Evolutionary conservation across 1,140 invertebrate genomes (phyloP).

Genomic region (Lepidostoma basale): DNA sequence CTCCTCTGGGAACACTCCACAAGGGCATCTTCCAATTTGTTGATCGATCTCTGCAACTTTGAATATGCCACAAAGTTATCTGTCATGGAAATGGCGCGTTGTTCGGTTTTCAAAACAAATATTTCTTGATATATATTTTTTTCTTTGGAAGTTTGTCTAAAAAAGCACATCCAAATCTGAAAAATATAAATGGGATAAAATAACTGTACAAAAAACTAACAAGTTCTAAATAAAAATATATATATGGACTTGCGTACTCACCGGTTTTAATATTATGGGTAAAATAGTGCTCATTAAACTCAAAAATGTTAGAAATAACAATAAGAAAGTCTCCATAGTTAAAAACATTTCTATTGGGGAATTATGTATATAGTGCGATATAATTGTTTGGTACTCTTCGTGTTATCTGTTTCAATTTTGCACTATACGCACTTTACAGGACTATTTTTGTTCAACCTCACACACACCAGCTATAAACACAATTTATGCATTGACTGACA

Average conservation of each 20-base stretch:
- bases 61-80: conserved; percentile 60
- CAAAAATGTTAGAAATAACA: conserved; percentile 53
- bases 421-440: too few species aligned
- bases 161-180: conserved; percentile 54
- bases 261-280: conserved; percentile 54
- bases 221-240: background rate
- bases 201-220: conserved; percentile 2
- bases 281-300: conserved; percentile 52
- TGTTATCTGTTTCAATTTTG: too few species aligned
- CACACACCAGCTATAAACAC: too few species aligned
- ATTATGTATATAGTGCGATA: too few species aligned
- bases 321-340: conserved; percentile 53
- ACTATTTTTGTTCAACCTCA: too few species aligned
- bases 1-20: conserved; percentile 53
- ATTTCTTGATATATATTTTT: conserved; percentile 50
- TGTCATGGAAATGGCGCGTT: conserved; percentile 56
- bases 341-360: conserved; percentile 53
- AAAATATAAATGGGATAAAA: conserved; percentile 42
- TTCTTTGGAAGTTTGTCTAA: conserved; percentile 52
- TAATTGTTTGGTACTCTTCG: too few species aligned
- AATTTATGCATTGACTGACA: too few species aligned
- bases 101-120: conserved; percentile 52
- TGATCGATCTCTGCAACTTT: conserved; percentile 57
- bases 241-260: conserved; percentile 45
- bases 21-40: conserved; percentile 52